Base-by-base conservation (phyloP, 2,113 vertebrate species). In the Melozone crissalis region DNA sequence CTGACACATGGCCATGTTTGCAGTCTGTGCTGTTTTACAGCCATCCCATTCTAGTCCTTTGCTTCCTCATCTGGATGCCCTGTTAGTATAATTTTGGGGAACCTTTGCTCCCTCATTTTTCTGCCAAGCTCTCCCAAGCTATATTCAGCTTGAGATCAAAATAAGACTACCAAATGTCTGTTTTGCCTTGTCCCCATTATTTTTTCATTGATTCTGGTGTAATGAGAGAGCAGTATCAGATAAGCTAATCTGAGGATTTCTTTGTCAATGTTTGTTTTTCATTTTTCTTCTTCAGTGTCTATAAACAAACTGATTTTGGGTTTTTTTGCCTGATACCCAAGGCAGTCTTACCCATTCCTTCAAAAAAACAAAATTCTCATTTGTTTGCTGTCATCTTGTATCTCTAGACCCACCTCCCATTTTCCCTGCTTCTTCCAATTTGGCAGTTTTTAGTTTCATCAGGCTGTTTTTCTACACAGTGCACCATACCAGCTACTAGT, bases 401-500 rank as follows among this genome's bases (percentile, higher is more conserved):
- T 51, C 22, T 69, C 55, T 68, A 73, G 41, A 80, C n/a, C 17
- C 68, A 27, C 18, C 6, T 87, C 43, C 5, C 39, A 24, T 68
- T 39, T 63, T 44, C 10, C 13, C 21, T 33, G 5, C 15, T 44
- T 52, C 66, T 91, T 86, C 31, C 27, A 75, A 7, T 72, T 75
- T 27, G 67, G n/a, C 7, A 2, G 63, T 3, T 71, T 63, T 57
- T 59, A 30, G 49, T 87, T 88, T 55, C 33, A 43, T n/a, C 13
- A 26, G 61, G 20, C 39, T 93, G 18, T 35, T 82, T 82, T 73
- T 88, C 35, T 90, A 21, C 22, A 0, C 21, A 49, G 33, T 59
- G 22, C 65, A 46, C 0, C 0, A 6, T 87, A 30, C 11, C 31
- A 59, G 8, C 21, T 71, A 1, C n/a, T 39, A 11, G 19, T 11